phyloP scores from a whole-genome alignment of 2,888 invertebrate genomes.

The Lasius platythorax region DNA sequence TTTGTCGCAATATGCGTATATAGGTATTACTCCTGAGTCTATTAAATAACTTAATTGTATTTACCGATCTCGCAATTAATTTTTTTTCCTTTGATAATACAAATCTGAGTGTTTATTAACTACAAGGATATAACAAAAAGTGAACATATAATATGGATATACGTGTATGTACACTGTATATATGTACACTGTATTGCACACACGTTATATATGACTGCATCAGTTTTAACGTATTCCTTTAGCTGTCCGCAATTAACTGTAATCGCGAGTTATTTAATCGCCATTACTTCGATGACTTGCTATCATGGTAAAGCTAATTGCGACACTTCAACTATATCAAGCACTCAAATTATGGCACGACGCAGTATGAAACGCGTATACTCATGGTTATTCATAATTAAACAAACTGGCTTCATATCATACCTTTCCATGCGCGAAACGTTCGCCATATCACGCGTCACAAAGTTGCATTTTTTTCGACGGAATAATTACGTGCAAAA shows the following conservation, averaged over 20 bases:
- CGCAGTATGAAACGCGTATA: constrained; percentile 18
- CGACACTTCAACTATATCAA: constrained; percentile 41
- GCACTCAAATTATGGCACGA: constrained; percentile 30
- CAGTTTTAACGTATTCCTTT: constrained; percentile 49
- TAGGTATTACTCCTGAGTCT: background rate
- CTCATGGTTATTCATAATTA: constrained; percentile 35
- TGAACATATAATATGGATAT: background rate
- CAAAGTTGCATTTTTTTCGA: background rate
- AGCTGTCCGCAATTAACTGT: constrained; percentile 45
- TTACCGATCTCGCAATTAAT: background rate
- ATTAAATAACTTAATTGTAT: background rate
- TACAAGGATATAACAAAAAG: background rate
- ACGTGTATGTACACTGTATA: background rate
- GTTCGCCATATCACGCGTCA: background rate
- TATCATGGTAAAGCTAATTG: constrained; percentile 33
- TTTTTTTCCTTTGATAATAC: background rate
- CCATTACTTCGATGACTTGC: constrained; percentile 40
- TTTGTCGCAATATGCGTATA: background rate
- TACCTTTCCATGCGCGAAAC: constrained; percentile 10
- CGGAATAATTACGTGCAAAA: constrained; percentile 17
- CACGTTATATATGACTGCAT: background rate
- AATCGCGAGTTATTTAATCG: constrained; percentile 48
- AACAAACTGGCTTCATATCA: constrained; percentile 34
- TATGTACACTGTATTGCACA: background rate
- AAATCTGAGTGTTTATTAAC: background rate